These are phyloP conservation scores for Rallus crepitans DNA, from an alignment of 2,797 vertebrate genomes.

Conservation along the genomic window DNA sequence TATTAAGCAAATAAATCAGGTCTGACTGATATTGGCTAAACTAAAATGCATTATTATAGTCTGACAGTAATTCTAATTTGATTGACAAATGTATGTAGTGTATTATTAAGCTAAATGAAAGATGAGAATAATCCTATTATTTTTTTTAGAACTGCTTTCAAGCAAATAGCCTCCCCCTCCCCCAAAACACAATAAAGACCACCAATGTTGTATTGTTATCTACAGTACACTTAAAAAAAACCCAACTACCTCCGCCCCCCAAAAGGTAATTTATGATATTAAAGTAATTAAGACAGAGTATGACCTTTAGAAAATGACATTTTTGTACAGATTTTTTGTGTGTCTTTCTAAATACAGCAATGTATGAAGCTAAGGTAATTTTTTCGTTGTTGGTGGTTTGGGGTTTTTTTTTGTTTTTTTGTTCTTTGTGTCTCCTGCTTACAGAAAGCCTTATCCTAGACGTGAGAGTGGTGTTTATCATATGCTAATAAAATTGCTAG, in stretches of 20 bases:
- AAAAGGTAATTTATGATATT: constrained; percentile 17
- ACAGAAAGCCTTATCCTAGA: not conserved
- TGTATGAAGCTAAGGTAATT: not conserved
- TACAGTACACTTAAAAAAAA: not conserved
- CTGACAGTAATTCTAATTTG: constrained; percentile 83
- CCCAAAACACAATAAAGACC: constrained; percentile 43
- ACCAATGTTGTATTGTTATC: not conserved
- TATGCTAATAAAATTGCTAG: not conserved
- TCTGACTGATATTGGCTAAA: constrained; percentile 83
- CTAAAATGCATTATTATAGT: constrained; percentile 78
- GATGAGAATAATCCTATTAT: constrained; percentile 68
- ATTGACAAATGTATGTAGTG: constrained; percentile 80
- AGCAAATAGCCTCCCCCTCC: constrained; percentile 28
- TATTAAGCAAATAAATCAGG: constrained; percentile 86
- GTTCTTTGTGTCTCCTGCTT: not conserved
- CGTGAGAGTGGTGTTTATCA: not conserved
- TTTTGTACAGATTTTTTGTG: not conserved
- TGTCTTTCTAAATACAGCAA: not conserved
- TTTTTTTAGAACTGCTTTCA: constrained; percentile 48
- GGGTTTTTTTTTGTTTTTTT: not conserved
- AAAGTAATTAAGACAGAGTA: constrained; percentile 7
- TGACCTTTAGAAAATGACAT: not conserved
- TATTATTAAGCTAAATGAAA: constrained; percentile 80
- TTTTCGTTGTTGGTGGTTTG: not conserved
- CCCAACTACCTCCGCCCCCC: not conserved